Evolutionary conservation across 2,888 invertebrate species (phyloP), one percentile per base, ranked within the genome.

Genomic region (Drosophila algonquin): DNA sequence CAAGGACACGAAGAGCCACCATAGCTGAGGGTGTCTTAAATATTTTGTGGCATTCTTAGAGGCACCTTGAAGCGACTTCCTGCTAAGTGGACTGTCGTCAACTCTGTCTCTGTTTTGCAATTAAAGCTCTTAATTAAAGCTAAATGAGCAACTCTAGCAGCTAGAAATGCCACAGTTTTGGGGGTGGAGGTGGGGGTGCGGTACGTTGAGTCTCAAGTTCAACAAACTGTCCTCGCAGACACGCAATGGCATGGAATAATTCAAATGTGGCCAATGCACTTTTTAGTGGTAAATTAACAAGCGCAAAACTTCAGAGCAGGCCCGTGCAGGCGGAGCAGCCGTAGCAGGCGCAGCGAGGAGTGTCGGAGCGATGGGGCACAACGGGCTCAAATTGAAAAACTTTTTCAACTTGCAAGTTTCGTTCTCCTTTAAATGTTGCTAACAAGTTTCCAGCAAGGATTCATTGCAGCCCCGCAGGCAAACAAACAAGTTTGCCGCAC

Each of bases 231-330:
- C 63, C 52, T 35, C 35, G 59, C 48, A 67, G 60, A 56, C 73
- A 75, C 71, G 87, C 77, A 87, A 84, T 80, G 73, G 74, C 64
- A 63, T 63, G 74, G 70, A 81, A 81, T 83, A 85, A 79, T 72
- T 75, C 71, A 87, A 87, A 75, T 70, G 74, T 63, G 63, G 67
- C 79, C 79, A 73, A 87, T 87, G 81, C 77, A 71, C 77, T 77
- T 84, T 75, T 72, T 69, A 79, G 77, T 77, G 77, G 82, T 79
- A 77, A 81, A 83, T 87, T 87, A 87, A 87, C 87, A 84, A 71
- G 76, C 69, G 40, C 46, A 59, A 44, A 54, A 57, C 48, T 47
- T 59, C 9, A 53, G 58, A 47, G 46, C 60, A 55, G 30, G 53
- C 21, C 59, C 21, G 48, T 44, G 30, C 47, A 35, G 52, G 27